Evolutionary conservation across 2,113 vertebrate genomes (phyloP), one percentile per base, ranked within the genome.

Genomic region (Ailuropoda melanoleuca): DNA sequence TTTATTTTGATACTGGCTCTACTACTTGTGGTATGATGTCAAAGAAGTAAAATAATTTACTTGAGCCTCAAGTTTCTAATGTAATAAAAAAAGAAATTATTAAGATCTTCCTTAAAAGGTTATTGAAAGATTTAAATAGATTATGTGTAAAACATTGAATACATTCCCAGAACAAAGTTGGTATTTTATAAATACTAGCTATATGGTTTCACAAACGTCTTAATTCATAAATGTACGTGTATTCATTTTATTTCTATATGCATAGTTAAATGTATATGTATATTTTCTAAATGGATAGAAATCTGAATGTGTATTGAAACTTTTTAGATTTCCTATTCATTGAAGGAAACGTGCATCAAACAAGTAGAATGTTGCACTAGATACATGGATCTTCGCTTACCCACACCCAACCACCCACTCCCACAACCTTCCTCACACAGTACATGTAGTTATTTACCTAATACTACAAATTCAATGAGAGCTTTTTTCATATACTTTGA

Each of bases 131-230:
- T 77, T 90, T 53, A 93, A 84, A 53, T 48, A 72, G 18, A n/a
- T 53, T 84, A 39, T 55, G 3, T 48, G 8, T 56, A 39, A 94
- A 90, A 24, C 3, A 75, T 31, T 89, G 53, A 75, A 48, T 72
- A 31, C 8, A 87, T 93, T 83, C 70, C 58, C 46, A 74, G 60
- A 55, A 43, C 31, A 92, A 72, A 83, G 23, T 77, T 19, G 68
- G 14, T n/a, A 81, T 93, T 87, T 83, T 95, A 77, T 62, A 70
- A 92, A 86, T 90, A 50, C 39, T 82, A 86, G n/a, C 17, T 81
- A 8, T 1, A 68, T 58, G 62, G 58, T 77, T 75, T 92, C 75
- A 55, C 4, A 39, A 31, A 62, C 48, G 64, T 74, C 66, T 87
- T 8, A 39, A 48, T 70, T 56, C 9, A 37, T 37, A 89, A 80